These are phyloP conservation scores for Diploscapter pachys DNA, from an alignment of 1,140 invertebrate genomes.

Conservation along the genomic window DNA sequence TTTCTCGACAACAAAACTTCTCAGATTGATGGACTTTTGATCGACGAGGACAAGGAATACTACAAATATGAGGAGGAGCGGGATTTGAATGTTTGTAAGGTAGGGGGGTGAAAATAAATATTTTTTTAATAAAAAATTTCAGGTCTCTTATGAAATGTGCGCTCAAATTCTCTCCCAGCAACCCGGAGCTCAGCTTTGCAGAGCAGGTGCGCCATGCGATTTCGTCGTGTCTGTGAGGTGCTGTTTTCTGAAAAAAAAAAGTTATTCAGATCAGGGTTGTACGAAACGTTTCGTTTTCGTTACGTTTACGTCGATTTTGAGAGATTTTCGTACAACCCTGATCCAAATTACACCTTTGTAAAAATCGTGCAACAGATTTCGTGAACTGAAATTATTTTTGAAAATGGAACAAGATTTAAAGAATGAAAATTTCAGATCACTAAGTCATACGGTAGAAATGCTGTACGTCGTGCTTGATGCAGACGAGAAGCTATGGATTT, in stretches of 20 bases:
- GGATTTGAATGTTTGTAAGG: too few relatives aligned
- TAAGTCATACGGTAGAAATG: slow-evolving; percentile 15
- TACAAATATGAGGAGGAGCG: too few relatives aligned
- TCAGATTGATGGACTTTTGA: too few relatives aligned
- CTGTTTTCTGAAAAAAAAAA: background rate
- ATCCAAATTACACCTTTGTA: background rate
- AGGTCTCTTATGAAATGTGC: slow-evolving; percentile 50
- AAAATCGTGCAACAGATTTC: background rate
- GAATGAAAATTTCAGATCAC: background rate
- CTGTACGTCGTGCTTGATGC: slow-evolving; percentile 25
- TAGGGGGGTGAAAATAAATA: too few relatives aligned
- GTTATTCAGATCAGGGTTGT: too few relatives aligned
- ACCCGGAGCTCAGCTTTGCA: slow-evolving; percentile 47
- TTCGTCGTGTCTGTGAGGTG: slow-evolving; percentile 53
- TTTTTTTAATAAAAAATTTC: too few relatives aligned
- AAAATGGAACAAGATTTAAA: background rate
- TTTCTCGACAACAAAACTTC: too few relatives aligned
- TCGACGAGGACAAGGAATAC: too few relatives aligned
- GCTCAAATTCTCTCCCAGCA: slow-evolving; percentile 51
- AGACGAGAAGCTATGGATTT: slow-evolving; percentile 23
- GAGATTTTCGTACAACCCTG: background rate
- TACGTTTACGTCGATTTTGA: too few relatives aligned
- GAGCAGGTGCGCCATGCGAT: slow-evolving; percentile 45
- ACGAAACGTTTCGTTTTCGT: too few relatives aligned
- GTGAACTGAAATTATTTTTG: background rate